Conservation (phyloP, 2,797 vertebrate species). For the Helicolenus hilgendorfi region DNA sequence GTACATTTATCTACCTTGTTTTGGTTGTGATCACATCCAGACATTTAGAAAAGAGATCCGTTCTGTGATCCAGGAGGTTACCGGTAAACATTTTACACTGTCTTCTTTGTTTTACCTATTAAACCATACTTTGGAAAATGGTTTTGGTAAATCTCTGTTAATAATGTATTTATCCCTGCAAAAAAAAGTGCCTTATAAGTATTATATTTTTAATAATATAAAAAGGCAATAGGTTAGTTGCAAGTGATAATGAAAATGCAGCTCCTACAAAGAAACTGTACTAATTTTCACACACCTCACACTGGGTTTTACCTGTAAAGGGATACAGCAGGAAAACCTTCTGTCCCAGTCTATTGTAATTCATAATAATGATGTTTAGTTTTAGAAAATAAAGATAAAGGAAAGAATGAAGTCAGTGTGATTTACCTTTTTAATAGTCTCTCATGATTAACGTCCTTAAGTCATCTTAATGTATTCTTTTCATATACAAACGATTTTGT, state of each 20-base stretch:
- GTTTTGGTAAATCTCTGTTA: neutral
- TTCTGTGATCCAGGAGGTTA: neutral
- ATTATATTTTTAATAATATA: neutral
- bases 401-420: neutral
- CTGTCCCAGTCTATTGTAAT: neutral
- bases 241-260: neutral
- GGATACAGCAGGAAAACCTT: neutral
- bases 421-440: neutral
- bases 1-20: neutral
- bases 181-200: neutral
- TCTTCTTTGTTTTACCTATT: neutral
- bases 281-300: neutral
- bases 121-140: too few species aligned
- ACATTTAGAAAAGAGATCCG: neutral
- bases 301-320: neutral
- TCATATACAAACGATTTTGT: neutral
- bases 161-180: neutral
- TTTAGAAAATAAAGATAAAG: neutral
- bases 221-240: neutral
- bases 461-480: neutral
- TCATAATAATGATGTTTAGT: neutral
- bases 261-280: neutral
- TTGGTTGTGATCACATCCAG: neutral
- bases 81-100: neutral
- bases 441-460: neutral